Percentiles rank a stretch among this genome's conserved stretches.
phyloP scores from a whole-genome alignment of 2,113 vertebrate genomes.

The Myanophis thanlyinensis region DNA sequence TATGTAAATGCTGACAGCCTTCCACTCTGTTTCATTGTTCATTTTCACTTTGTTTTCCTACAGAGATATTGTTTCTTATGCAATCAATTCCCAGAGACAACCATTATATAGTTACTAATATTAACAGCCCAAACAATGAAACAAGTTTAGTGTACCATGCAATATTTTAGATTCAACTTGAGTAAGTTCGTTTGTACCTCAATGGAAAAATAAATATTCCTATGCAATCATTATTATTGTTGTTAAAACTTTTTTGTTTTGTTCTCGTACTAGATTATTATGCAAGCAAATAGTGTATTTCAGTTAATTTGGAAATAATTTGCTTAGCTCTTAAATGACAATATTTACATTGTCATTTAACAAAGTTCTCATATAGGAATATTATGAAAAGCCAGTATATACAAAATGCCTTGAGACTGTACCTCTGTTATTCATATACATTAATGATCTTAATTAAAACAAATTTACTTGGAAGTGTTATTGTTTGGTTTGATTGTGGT shows the following conservation, averaged over 20 bases:
- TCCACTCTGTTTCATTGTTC: neutral
- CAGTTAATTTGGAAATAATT: conserved; percentile 53
- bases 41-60: neutral
- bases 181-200: conserved; percentile 33
- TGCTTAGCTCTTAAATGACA: conserved; percentile 21
- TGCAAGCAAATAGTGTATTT: conserved; percentile 53
- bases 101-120: neutral
- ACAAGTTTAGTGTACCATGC: conserved; percentile 47
- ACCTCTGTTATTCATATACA: conserved; percentile 1
- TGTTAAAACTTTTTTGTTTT: conserved; percentile 62
- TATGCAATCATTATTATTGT: conserved; percentile 55
- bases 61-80: neutral
- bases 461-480: neutral
- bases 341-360: conserved; percentile 18
- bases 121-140: conserved; percentile 33
- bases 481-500: neutral
- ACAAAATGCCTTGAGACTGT: neutral
- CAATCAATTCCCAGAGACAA: neutral
- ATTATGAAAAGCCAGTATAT: neutral
- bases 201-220: conserved; percentile 51
- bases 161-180: conserved; percentile 42
- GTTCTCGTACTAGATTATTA: conserved; percentile 56
- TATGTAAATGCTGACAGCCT: neutral
- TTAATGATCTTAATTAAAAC: neutral
- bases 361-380: conserved; percentile 9